Base-by-base conservation (phyloP, 1,140 invertebrate species). In the Pseudomyrmex sp. region DNA sequence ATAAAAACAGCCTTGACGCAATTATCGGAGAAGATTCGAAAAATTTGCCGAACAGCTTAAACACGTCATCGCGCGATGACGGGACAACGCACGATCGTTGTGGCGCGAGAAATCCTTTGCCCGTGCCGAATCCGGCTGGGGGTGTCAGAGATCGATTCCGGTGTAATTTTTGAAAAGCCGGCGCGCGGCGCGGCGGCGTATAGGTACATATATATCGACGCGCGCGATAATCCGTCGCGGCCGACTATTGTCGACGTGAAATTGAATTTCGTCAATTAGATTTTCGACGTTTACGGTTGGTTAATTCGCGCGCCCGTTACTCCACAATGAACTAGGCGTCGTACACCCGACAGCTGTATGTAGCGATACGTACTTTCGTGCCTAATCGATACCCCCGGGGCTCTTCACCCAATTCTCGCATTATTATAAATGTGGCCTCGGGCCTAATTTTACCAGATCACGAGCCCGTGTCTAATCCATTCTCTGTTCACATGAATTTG, bases 231-330 rank as follows among this genome's bases (percentile, higher is more conserved):
- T 87, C 85, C 82, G 54, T 61, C 73, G 83, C 66, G 63, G 68
- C 26, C 35, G 26, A 23, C 80, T 63, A 93, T 94, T 93, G 93
- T 94, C 91, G 88, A 83, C 85, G 88, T 91, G 91, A 93, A 94
- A 94, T 94, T 92, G 91, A 94, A 94, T 94, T 91, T 94, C 80
- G 92, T 93, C 93, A 93, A 94, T 94, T 94, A 94, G 91, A 91
- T 91, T 88, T 86, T 91, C 89, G 80, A 86, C 90, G 90, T 94
- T 94, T 93, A 94, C 93, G 93, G 87, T 94, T 94, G 93, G 93
- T 94, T 94, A 93, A 92, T 89, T 91, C 88, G 89, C 84, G 73
- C 88, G 91, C 89, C 90, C 87, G 83, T 72, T 35, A 35, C 35
- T 69, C 73, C 82, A 85, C 88, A 90, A 89, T 90, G 87, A 59